Base-by-base conservation (phyloP, 2,888 invertebrate species). In the Asteroscopus sphinx region DNA sequence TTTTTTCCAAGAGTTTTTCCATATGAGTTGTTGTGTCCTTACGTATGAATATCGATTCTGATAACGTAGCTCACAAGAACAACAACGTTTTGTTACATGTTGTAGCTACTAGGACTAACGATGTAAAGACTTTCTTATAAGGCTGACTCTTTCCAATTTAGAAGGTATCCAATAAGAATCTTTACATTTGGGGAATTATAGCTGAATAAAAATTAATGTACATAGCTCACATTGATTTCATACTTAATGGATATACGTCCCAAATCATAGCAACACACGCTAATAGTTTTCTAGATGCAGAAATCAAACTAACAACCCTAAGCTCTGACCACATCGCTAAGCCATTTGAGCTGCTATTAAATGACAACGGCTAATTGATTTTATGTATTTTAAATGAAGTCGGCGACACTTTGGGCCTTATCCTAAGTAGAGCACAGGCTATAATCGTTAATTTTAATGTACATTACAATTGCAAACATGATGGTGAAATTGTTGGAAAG, bases 401-500 rank as follows among this genome's bases (percentile, higher is more conserved):
- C 47, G 51, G 58, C 65, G 51, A 64, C 44, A 58, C 45, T 65
- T 57, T 59, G 16, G 36, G 25, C 36, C 35, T 41, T 55, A 71
- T 52, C 40, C 28, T 53, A 55, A 61, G 56, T 71, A 54, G 47
- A 52, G 28, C 53, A 58, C 35, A 42, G 15, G 25, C 64, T 42
- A 68, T 73, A 58, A 59, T 64, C 76, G 58, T 75, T 75, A 71
- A 75, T 75, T 62, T 65, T 15, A 39, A 40, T 45, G 25, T 21
- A 33, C 48, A 73, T 65, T 68, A 68, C 73, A 72, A 72, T 73
- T 72, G 73, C 73, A 68, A 76, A 65, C 55, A 28, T 63, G 67
- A 66, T 66, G 65, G 72, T 62, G 76, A 78, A 78, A 73, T 71
- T 76, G 54, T 54, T 63, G 61, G 79, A 81, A 80, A 81, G 78